A percentile compares a stretch with the other conserved stretches of the same genome.
Conservation (phyloP, 2,797 vertebrate genomes). For the Rhinoraja longicauda region DNA sequence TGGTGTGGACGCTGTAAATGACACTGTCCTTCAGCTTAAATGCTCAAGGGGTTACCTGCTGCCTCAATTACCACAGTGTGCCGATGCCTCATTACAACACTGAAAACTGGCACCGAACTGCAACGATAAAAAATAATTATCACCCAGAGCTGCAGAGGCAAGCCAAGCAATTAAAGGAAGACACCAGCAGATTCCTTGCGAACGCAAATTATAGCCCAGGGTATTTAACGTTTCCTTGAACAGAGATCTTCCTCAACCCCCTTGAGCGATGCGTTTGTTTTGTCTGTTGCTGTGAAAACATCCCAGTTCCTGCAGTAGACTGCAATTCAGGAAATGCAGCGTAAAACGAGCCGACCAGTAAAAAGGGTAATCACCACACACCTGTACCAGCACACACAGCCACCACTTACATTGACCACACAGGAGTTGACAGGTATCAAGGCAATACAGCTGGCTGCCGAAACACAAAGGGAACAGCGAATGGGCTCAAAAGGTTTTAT, state of each 20-base stretch:
- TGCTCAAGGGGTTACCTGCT: not conserved
- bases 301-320: conserved; percentile 13
- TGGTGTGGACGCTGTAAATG: not conserved
- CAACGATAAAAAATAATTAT: not conserved
- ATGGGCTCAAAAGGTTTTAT: conserved; percentile 18
- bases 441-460: conserved; percentile 27
- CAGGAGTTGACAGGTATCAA: conserved; percentile 23
- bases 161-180: not conserved
- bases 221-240: conserved; percentile 14
- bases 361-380: not conserved
- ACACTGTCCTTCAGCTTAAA: not conserved
- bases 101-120: not conserved
- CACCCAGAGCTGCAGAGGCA: too few relatives aligned
- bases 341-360: not conserved
- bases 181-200: not conserved
- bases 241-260: not conserved
- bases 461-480: conserved; percentile 21
- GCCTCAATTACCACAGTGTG: not conserved
- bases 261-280: conserved; percentile 19
- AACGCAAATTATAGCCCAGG: not conserved
- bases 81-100: too few relatives aligned
- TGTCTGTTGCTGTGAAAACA: conserved; percentile 30
- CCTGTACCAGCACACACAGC: conserved; percentile 34
- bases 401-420: conserved; percentile 28
- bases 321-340: conserved; percentile 30